Base-by-base conservation (phyloP, 1,140 invertebrate species). In the Drosophila nigromelanica region DNA sequence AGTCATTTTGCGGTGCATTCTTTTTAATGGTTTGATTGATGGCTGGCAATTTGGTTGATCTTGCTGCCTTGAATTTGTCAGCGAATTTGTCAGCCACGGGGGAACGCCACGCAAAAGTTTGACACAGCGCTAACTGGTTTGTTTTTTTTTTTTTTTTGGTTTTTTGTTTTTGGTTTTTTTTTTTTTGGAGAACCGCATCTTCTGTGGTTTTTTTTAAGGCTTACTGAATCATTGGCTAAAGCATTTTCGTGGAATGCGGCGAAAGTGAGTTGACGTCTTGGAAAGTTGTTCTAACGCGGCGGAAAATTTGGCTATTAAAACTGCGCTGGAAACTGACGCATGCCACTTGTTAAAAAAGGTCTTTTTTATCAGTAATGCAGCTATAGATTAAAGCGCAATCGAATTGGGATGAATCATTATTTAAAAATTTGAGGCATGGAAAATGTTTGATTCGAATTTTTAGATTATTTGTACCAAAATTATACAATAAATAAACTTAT, bases 21-120 rank as follows among this genome's bases (percentile, higher is more conserved):
- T 73, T 89, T 89, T 89, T 89, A 89, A 89, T 89, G 85, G 77
- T 69, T 89, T 89, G 83, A 89, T 89, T 89, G 83, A 89, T 89
- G 83, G 76, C 85, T 86, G 78, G 80, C 80, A 85, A 68, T 68
- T 85, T 77, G 60, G 68, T 60, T 66, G 80, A 74, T 77, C 73
- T 80, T 47, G 73, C 73, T 86, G 83, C 82, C 79, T 87, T 87
- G 82, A 82, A 87, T 87, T 87, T 87, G 82, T 87, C 82, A 87
- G 82, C 82, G 82, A 87, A 86, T 86, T 86, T 87, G 82, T 87
- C 82, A 86, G 81, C 64, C 77, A 63, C 45, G 21, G 11, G 30
- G 39, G 15, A 21, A 21, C 12, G n/a, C 15, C 56, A 40, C 30
- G 40, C 39, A 40, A 64, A 59, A 64, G 66, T 73, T 81, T 74